Base-by-base conservation (phyloP, 2,797 vertebrate species). In the Sebastes ruberrimus region DNA sequence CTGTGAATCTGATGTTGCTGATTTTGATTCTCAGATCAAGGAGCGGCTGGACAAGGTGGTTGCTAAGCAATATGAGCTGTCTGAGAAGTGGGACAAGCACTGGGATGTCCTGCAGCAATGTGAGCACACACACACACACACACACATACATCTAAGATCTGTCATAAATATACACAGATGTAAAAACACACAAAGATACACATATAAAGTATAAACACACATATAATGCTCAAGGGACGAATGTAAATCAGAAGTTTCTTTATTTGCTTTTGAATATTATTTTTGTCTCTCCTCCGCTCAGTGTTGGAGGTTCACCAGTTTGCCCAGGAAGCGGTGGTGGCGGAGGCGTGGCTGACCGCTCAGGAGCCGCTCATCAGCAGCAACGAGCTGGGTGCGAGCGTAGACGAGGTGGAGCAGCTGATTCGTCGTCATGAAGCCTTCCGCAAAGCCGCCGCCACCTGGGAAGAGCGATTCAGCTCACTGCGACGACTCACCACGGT, bases 251-350 rank as follows among this genome's bases (percentile, higher is more conserved):
- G 0, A 23, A 8, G 16, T 38, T 62, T n/a, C 18, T 55, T 32
- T 8, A 38, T 10, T 18, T 64, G 14, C 8, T 22, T 28, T 23
- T 71, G 8, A 4, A 6, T 35, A 5, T 46, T 57, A 30, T 32
- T 53, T 53, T 63, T 28, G 20, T 63, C 5, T 25, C 5, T 27
- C 11, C 64, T 56, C 25, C 10, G 38, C 18, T 53, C 88, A 99
- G 98, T 97, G 96, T 87, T 98, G 91, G 98, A 99, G 92, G 97
- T 99, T 7, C 97, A 99, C 84, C 98, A 99, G 94, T 99, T 99
- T 38, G 97, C 98, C 13, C 98, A 99, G 95, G 98, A 99, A 86
- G 98, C 98, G 0, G 97, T 98, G 82, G 98, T 99, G 88, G 98
- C 98, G 0, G 98, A 99, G 7, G 97, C 98, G 0, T 99, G 98